Conservation (phyloP, 1,140 invertebrate species). For the Sarcophaga peregrina region DNA sequence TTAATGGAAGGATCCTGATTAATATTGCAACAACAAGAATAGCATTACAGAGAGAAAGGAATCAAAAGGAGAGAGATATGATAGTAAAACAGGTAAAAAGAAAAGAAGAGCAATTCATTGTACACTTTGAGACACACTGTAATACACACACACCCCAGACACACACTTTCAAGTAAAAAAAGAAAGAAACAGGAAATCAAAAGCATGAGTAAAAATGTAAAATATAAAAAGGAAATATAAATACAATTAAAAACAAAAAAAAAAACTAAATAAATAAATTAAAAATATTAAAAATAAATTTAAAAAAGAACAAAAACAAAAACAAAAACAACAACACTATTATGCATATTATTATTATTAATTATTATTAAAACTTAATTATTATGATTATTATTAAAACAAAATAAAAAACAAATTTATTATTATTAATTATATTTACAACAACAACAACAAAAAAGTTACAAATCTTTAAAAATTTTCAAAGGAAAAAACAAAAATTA, state of each 20-base stretch:
- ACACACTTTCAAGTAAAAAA: neutral
- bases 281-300: neutral
- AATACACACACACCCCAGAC: neutral
- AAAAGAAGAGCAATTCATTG: no score
- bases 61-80: no score
- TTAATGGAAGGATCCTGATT: no score
- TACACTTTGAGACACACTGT: neutral
- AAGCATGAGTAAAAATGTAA: constrained; percentile 16
- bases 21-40: no score
- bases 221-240: neutral
- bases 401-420: constrained; percentile 42
- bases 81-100: no score
- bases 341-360: constrained; percentile 42
- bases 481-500: neutral
- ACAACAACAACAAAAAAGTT: constrained; percentile 23
- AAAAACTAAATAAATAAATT: no score
- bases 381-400: constrained; percentile 45
- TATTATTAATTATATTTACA: constrained; percentile 39
- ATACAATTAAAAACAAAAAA: neutral
- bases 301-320: neutral
- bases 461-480: constrained; percentile 29
- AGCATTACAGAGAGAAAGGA: no score
- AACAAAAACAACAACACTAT: constrained; percentile 37
- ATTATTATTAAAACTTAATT: constrained; percentile 44
- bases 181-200: neutral